A percentile compares a stretch with the other conserved stretches of the same genome.
phyloP scores from a whole-genome alignment of 2,888 invertebrate species.

The Phyllotreta cruciferae region DNA sequence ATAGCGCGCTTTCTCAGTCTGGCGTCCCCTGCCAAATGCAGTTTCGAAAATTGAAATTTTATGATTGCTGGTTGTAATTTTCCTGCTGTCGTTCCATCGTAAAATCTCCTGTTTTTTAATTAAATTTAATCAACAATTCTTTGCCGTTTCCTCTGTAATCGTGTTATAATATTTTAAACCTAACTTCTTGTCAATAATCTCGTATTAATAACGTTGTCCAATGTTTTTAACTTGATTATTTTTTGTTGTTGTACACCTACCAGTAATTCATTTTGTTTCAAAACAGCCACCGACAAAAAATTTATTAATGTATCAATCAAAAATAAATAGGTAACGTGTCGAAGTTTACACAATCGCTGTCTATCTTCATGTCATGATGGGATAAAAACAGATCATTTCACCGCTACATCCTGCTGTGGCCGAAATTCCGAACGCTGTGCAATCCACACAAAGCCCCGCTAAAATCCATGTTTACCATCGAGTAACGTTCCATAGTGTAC shows the following conservation, averaged over 20 bases:
- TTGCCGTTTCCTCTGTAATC: too few relatives aligned
- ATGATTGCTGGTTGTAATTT: slow-evolving; percentile 3
- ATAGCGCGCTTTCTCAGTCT: slow-evolving; percentile 19
- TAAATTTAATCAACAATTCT: too few relatives aligned
- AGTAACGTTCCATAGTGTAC: neutral
- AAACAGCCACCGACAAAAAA: too few relatives aligned
- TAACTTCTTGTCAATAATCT: too few relatives aligned
- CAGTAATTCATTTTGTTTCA: too few relatives aligned
- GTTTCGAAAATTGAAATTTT: slow-evolving; percentile 27
- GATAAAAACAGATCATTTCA: slow-evolving; percentile 11
- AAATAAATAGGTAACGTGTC: neutral
- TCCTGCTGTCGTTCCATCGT: too few relatives aligned
- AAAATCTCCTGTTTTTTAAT: too few relatives aligned
- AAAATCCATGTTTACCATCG: neutral
- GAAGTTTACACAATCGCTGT: slow-evolving; percentile 1
- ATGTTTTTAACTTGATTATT: too few relatives aligned
- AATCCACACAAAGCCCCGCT: neutral
- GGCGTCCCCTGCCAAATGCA: slow-evolving; percentile 14
- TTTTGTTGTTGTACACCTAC: too few relatives aligned
- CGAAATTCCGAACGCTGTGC: neutral
- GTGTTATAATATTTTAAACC: too few relatives aligned
- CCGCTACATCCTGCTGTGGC: slow-evolving; percentile 10
- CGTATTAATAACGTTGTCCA: too few relatives aligned
- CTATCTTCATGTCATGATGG: neutral
- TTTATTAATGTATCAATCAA: neutral